A percentile compares a stretch with the other conserved stretches of the same genome.
Conservation (phyloP, 2,888 invertebrate species). For the Rotaria macrura region DNA sequence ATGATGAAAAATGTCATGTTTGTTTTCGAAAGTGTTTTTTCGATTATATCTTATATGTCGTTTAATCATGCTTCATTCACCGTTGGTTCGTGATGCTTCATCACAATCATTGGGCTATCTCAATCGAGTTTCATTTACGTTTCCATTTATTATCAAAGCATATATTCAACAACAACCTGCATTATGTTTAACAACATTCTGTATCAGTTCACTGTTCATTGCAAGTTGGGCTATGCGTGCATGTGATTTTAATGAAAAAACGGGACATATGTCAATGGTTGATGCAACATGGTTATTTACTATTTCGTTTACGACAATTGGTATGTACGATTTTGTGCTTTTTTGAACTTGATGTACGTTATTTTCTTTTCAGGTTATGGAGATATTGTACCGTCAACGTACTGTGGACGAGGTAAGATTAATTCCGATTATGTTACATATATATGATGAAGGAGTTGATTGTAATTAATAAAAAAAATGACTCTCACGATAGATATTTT, state of each 20-base stretch:
- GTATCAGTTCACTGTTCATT: constrained; percentile 41
- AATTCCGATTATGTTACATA: neutral
- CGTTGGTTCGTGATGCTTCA: constrained; percentile 47
- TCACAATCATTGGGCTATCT: constrained; percentile 54
- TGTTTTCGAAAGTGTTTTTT: constrained; percentile 19
- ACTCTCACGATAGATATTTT: neutral
- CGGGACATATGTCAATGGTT: constrained; percentile 42
- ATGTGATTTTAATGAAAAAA: constrained; percentile 43
- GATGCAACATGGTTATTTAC: constrained; percentile 49
- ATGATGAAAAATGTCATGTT: too few relatives aligned
- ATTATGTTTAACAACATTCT: constrained; percentile 44
- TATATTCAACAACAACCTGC: constrained; percentile 48
- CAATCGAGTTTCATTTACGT: constrained; percentile 90
- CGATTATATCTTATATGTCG: constrained; percentile 35
- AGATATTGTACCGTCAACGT: constrained; percentile 47
- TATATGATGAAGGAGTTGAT: neutral
- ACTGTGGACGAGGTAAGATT: constrained; percentile 43
- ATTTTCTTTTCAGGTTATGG: constrained; percentile 40
- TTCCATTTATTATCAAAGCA: constrained; percentile 55
- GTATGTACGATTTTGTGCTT: neutral
- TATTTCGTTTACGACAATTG: constrained; percentile 48
- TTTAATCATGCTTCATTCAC: constrained; percentile 46
- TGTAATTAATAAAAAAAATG: neutral
- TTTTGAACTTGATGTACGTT: neutral
- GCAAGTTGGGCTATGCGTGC: constrained; percentile 44